A percentile compares a stretch with the other conserved stretches of the same genome.
Conservation (phyloP, 2,888 invertebrate species). For the Choristoneura rosaceana region DNA sequence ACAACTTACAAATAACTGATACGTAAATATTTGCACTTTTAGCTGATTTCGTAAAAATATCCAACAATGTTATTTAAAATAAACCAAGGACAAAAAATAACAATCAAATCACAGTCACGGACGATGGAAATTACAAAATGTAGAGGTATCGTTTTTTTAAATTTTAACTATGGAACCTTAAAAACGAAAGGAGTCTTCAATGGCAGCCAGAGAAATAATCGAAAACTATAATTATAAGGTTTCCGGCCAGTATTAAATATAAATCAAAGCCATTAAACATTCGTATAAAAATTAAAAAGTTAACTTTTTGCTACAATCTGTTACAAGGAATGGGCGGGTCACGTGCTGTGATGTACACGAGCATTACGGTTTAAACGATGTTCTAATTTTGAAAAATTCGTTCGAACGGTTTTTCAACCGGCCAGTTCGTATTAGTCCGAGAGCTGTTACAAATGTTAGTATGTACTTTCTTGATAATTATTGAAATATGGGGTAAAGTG, state of each 20-base stretch:
- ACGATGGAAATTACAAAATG: no score
- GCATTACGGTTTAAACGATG: constrained; percentile 49
- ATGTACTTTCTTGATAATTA: no score
- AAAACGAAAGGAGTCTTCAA: background rate
- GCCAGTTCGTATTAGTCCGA: constrained; percentile 20
- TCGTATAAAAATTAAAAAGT: constrained; percentile 43
- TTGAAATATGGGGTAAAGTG: no score
- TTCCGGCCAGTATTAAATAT: constrained; percentile 46
- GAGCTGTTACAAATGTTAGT: no score
- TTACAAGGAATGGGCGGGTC: constrained; percentile 55
- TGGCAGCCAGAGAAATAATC: constrained; percentile 40
- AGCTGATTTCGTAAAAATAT: no score
- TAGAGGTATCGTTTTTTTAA: no score
- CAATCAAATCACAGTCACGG: no score
- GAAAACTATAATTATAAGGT: constrained; percentile 54
- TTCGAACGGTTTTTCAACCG: constrained; percentile 29
- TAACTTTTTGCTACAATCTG: constrained; percentile 47
- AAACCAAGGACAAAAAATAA: no score
- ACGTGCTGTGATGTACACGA: constrained; percentile 49
- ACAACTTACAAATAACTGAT: no score
- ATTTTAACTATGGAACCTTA: no score
- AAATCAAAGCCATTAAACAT: constrained; percentile 38
- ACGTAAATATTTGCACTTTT: no score
- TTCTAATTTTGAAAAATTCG: constrained; percentile 54
- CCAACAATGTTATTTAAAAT: no score